These are phyloP conservation scores for Micrastur ruficollis DNA, from an alignment of 2,797 vertebrate genomes.

Conservation along the genomic window DNA sequence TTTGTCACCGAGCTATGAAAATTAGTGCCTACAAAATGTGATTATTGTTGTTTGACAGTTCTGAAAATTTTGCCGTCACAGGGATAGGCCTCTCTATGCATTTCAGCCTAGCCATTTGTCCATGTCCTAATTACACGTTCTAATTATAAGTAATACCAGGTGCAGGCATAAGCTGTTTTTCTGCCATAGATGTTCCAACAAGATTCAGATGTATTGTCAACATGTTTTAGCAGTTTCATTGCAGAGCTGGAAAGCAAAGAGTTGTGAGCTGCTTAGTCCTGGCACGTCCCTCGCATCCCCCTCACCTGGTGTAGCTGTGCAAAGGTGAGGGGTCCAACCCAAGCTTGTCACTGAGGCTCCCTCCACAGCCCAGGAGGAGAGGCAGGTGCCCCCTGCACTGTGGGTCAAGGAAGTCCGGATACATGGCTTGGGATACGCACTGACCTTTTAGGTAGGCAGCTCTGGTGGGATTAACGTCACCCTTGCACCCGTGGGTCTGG, in stretches of 20 bases:
- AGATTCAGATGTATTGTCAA: constrained; percentile 34
- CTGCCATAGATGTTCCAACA: constrained; percentile 15
- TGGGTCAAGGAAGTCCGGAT: neutral
- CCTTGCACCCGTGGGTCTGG: neutral
- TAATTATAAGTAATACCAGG: constrained; percentile 44
- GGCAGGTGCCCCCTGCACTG: neutral
- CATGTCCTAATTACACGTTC: neutral
- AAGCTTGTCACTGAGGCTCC: neutral
- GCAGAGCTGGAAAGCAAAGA: constrained; percentile 17
- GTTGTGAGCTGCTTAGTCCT: neutral
- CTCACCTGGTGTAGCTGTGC: neutral
- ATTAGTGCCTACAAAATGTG: neutral
- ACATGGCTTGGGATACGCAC: neutral
- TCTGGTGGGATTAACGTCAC: neutral
- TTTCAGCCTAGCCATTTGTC: constrained; percentile 2
- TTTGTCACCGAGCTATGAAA: neutral
- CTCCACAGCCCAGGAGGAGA: neutral
- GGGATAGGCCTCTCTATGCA: neutral
- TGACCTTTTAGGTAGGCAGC: neutral
- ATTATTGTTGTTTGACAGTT: neutral
- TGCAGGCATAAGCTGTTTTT: neutral
- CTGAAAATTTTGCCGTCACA: neutral
- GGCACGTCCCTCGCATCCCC: neutral
- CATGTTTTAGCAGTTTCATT: constrained; percentile 31
- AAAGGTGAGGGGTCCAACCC: neutral